Evolutionary conservation across 2,113 vertebrate species (phyloP), one percentile per base, ranked within the genome.

Genomic region (Macquaria ambigua): DNA sequence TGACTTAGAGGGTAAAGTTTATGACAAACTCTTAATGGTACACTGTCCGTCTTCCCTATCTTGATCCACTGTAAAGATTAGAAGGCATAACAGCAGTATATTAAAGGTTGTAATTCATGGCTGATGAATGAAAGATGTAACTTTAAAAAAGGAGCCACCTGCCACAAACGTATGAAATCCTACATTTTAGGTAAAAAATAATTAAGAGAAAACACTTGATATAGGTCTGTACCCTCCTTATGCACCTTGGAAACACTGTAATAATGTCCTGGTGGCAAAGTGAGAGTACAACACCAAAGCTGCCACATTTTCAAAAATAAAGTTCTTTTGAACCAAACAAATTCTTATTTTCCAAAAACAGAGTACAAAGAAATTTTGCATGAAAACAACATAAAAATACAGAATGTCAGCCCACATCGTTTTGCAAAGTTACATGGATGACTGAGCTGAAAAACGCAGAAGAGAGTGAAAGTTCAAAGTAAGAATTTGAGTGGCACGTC

Each of bases 381-480:
- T 41, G 8, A 52, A 82, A 74, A 75, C 56, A 64, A 20, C 20
- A 55, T 48, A 63, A 71, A 34, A 79, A 79, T 55, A 15, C 8
- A 62, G 14, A 67, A 72, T 55, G 41, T 43, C 50, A 74, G 28
- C 5, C 75, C 69, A 39, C 69, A 55, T 41, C 20, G 21, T 62
- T 80, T 39, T 8, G 1, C 34, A 62, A 46, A 48, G 12, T 56
- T 39, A 39, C 61, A 56, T 67, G 64, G 46, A 46, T 68, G 67
- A 53, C 39, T 72, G 74, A 81, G 43, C 58, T 28, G 37, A 55
- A 67, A 87, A 59, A 58, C 0, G 0, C 0, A 68, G 5, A 63
- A 58, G 8, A 20, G 6, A 64, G 31, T 21, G 21, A 71, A 55
- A 56, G 64, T 80, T 85, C 71, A 77, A 56, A 84, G 41, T 6